Percentiles rank a stretch among this genome's conserved stretches.
These are phyloP conservation scores for Heterocephalus glaber DNA, from an alignment of 2,113 vertebrate genomes.

Conservation along the genomic window DNA sequence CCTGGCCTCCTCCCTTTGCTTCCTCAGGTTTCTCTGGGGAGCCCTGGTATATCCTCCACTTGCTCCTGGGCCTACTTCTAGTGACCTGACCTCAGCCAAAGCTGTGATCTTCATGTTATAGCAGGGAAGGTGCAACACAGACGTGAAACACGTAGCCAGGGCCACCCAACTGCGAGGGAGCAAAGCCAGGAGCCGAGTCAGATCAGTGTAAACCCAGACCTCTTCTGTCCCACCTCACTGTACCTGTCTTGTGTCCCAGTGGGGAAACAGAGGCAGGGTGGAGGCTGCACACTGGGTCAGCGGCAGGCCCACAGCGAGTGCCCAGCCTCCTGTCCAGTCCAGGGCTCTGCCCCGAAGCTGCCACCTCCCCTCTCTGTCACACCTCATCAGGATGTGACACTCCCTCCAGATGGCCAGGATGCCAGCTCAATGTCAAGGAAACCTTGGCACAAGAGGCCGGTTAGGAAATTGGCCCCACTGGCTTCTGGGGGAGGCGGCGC, in stretches of 20 bases:
- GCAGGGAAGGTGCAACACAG: neutral
- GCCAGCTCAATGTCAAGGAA: neutral
- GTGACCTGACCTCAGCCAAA: neutral
- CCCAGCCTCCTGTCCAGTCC: neutral
- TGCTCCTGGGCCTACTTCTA: neutral
- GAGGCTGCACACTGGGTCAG: neutral
- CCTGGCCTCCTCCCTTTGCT: neutral
- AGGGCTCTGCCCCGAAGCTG: neutral
- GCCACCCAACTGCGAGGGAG: neutral
- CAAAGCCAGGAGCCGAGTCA: neutral
- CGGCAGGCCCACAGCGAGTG: neutral
- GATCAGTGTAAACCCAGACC: neutral
- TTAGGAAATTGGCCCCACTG: conserved; percentile 12
- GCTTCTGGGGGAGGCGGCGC: neutral
- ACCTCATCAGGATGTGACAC: neutral
- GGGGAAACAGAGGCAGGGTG: neutral
- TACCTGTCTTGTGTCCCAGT: neutral
- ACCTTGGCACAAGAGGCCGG: neutral
- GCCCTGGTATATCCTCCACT: neutral
- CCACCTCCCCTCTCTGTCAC: neutral
- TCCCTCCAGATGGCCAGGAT: conserved; percentile 15
- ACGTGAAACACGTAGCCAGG: neutral
- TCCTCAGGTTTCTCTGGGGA: neutral
- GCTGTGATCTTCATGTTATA: neutral
- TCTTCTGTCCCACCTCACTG: neutral